Evolutionary conservation across 2,113 vertebrate genomes (phyloP), one percentile per base, ranked within the genome.

Genomic region (Pangasianodon hypophthalmus): DNA sequence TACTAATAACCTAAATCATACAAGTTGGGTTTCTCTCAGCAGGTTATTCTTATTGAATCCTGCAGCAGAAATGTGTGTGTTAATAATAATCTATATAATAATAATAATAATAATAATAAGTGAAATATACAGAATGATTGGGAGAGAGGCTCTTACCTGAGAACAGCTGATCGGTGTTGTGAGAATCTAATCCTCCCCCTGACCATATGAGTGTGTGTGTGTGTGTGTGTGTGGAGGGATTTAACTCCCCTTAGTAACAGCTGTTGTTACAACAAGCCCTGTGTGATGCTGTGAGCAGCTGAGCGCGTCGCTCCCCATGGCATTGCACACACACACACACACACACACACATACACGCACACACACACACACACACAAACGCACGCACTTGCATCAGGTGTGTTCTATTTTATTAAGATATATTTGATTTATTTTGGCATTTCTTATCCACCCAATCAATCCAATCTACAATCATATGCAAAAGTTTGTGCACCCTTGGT

Each of bases 231-330:
- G 44, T 44, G 48, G 32, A 64, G 41, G 13, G 52, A 24, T 79
- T 77, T 48, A 69, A 69, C 56, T 73, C 41, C 71, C 88, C 90
- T 54, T 91, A 69, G 87, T 71, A 88, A 92, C 90, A 24, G 62
- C 69, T 81, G 92, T 94, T 92, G 88, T 91, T 93, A 92, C 92
- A 93, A 93, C 92, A 94, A 84, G 90, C 87, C 3, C 41, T 26
- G 9, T 48, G 37, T n/a, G 50, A 91, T 67, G 64, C 44, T 24
- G n/a, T 41, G 71, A 58, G 80, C 85, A 10, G 60, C 46, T 67
- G n/a, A 29, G 44, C 69, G 58, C 32, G 77, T 46, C 73, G 16
- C 64, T 58, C 84, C 77, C 79, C 87, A 87, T 54, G 80, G 48
- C 50, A 82, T 69, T 69, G 11, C 50, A 77, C 83, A 88, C 88